Conservation (phyloP, 2,113 vertebrate species). For the Nothoprocta pentlandii region DNA sequence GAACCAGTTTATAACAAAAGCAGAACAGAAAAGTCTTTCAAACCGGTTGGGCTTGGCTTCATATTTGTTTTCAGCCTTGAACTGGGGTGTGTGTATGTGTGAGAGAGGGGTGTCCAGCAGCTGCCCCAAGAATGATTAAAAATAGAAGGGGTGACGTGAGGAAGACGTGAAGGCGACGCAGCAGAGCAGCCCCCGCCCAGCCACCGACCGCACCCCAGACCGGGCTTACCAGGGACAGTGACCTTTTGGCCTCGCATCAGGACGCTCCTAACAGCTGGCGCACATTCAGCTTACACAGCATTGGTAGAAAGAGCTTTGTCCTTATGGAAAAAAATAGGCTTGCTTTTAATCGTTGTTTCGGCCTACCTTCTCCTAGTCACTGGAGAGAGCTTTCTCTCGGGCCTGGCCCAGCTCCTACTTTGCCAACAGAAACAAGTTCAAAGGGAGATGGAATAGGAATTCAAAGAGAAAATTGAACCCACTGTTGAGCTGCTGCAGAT, state of each 20-base stretch:
- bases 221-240: neutral
- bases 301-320: neutral
- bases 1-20: neutral
- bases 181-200: neutral
- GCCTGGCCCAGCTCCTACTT: neutral
- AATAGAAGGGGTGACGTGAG: neutral
- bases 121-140: neutral
- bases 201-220: fast-evolving
- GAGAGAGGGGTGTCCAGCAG: neutral
- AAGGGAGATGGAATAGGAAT: neutral
- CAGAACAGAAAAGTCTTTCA: neutral
- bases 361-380: neutral
- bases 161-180: neutral
- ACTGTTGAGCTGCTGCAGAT: fast-evolving
- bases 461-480: neutral
- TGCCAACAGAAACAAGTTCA: neutral
- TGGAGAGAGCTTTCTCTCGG: neutral
- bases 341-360: neutral
- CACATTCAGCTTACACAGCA: neutral
- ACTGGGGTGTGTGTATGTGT: neutral
- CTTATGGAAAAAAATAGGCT: neutral
- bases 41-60: neutral
- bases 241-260: neutral
- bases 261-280: neutral
- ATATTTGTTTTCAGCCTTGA: neutral